Evolutionary conservation across 2,797 vertebrate genomes (phyloP), one percentile per base, ranked within the genome.

Genomic region (Pyrocephalus nanus): DNA sequence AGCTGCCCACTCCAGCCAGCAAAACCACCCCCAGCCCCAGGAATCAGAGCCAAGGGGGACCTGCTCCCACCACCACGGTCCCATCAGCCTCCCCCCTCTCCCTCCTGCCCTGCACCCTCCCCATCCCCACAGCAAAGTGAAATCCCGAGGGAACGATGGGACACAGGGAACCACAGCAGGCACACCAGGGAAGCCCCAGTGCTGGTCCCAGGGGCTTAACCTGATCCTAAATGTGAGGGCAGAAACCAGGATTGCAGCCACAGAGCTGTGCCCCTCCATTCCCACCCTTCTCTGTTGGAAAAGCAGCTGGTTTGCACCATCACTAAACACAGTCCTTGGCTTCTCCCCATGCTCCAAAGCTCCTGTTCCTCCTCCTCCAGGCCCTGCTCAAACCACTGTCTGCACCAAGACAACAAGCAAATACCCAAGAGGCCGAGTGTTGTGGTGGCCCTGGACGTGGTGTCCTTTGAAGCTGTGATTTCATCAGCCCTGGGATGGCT

Each of bases 391-490:
- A 10, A 43, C 47, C 82, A 29, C 80, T 8, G 8, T 30, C 78
- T 65, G 74, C 78, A 36, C 51, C 51, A 13, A 34, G 58, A 40
- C 6, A 60, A 26, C 12, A 8, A 42, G 34, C 67, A 36, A 76
- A 62, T 47, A 13, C 26, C 11, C 0, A 21, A 3, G 64, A 64
- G 51, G 55, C 5, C 2, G 1, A 3, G 11, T 12, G 64, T 8
- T 0, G 0, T 7, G 9, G 13, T 65, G 78, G 79, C 61, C 57
- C 61, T 50, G 95, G 32, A 54, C 0, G 1, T 17, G 70, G 15
- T 60, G 23, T 25, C 84, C 84, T 87, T 70, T 30, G 50, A 76
- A 91, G 74, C 48, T 73, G 62, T 9, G 1, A 4, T 77, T 76
- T 50, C 80, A 57, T 57, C 87, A 67, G 66, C 62, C 38, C 42